Conservation (phyloP, 2,113 vertebrate genomes). For the Mesoclemmys tuberculata region DNA sequence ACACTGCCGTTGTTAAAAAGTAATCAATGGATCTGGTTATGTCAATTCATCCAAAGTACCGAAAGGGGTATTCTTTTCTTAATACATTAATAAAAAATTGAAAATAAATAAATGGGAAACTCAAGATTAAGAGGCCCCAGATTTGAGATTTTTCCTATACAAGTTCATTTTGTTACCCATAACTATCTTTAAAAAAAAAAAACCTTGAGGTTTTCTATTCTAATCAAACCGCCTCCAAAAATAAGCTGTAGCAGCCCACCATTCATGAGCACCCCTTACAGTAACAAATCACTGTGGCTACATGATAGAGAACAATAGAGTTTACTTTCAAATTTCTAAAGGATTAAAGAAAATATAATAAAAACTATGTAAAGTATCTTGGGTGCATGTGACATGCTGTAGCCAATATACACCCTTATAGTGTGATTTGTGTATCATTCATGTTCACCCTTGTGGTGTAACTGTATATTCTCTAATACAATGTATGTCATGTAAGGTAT, state of each 20-base stretch:
- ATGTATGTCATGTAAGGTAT: too few relatives aligned
- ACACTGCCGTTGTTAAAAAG: neutral
- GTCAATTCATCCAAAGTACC: neutral
- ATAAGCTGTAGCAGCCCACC: constrained; percentile 13
- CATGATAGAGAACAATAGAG: constrained; percentile 17
- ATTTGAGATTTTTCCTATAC: neutral
- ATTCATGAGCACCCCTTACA: neutral
- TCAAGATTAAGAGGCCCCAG: neutral
- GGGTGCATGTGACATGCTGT: fast-evolving
- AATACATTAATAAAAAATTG: neutral
- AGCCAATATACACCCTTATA: too few relatives aligned
- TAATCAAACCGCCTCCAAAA: constrained; percentile 31
- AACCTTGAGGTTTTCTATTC: constrained; percentile 23
- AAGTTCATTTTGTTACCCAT: constrained; percentile 15
- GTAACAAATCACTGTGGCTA: constrained; percentile 26
- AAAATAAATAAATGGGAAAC: neutral
- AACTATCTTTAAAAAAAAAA: neutral
- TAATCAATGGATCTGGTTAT: neutral
- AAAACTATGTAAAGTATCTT: neutral
- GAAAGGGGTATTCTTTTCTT: neutral
- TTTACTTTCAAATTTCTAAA: constrained; percentile 1
- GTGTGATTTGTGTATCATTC: too few relatives aligned
- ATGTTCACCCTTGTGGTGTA: too few relatives aligned
- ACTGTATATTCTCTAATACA: too few relatives aligned
- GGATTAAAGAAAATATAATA: constrained; percentile 13